Evolutionary conservation across 2,113 vertebrate species (phyloP).

Genomic region (Sceloporus tristichus): DNA sequence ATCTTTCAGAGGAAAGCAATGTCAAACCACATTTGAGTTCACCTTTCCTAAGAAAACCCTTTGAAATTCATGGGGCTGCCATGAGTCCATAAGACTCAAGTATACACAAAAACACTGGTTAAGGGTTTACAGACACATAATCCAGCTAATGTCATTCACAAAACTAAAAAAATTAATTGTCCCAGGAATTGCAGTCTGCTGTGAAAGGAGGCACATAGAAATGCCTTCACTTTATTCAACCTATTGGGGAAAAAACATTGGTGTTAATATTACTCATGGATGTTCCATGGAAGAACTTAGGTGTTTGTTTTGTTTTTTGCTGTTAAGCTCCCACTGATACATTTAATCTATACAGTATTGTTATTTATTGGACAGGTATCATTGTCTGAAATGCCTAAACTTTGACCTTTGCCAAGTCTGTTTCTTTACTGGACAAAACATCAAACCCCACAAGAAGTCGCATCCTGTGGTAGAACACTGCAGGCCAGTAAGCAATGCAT

Average conservation of each 20-base stretch:
- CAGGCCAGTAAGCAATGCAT: slow-evolving; percentile 76
- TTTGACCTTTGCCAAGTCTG: slow-evolving; percentile 88
- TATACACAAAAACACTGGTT: no score
- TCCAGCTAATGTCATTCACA: neutral
- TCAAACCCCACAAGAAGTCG: slow-evolving; percentile 79
- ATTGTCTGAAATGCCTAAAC: slow-evolving; percentile 87
- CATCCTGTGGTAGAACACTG: slow-evolving; percentile 83
- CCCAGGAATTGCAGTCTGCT: neutral
- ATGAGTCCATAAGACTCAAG: no score
- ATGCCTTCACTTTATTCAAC: neutral
- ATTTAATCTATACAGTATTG: neutral
- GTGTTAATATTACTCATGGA: neutral
- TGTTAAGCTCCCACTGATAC: neutral
- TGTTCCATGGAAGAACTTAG: neutral
- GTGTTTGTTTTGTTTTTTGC: neutral
- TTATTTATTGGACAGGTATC: slow-evolving; percentile 76
- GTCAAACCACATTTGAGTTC: no score
- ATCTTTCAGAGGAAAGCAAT: neutral
- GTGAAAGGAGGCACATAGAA: neutral
- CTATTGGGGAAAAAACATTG: neutral
- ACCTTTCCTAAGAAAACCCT: no score
- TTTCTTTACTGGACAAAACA: slow-evolving; percentile 79
- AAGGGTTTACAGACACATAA: neutral
- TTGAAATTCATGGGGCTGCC: no score
- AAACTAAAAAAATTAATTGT: neutral